Evolutionary conservation across 1,140 invertebrate genomes (phyloP).

Genomic region (Cyclargus thomasi): DNA sequence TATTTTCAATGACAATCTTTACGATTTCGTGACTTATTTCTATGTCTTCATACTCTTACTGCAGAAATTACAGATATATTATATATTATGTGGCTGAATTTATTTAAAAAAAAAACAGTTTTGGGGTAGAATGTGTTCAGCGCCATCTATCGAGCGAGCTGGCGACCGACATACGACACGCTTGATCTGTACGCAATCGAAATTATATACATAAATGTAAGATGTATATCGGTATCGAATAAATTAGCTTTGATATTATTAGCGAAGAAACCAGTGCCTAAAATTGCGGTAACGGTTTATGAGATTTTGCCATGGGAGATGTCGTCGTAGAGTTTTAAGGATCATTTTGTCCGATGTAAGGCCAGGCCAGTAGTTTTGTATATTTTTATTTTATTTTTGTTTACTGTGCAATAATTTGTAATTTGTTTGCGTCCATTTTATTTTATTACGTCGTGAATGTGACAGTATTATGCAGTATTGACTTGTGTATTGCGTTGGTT

Average conservation of each 20-base stretch:
- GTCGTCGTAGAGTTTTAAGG: slow-evolving; percentile 30
- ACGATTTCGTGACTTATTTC: background rate
- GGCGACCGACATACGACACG: slow-evolving; percentile 13
- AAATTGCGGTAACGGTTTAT: slow-evolving; percentile 42
- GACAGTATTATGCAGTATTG: slow-evolving; percentile 66
- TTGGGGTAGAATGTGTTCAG: background rate
- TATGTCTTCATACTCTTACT: background rate
- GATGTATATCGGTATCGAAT: slow-evolving; percentile 50
- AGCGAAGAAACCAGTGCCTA: slow-evolving; percentile 64
- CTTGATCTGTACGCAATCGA: slow-evolving; percentile 26
- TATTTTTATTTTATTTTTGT: slow-evolving; percentile 40
- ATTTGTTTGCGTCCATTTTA: slow-evolving; percentile 67
- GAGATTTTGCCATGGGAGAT: slow-evolving; percentile 39
- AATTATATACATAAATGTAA: slow-evolving; percentile 40
- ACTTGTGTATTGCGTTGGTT: slow-evolving; percentile 33
- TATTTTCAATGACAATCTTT: background rate
- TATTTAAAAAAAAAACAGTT: background rate
- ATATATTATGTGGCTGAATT: no score
- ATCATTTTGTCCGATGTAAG: slow-evolving; percentile 29
- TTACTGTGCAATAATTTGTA: slow-evolving; percentile 63
- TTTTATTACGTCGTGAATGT: slow-evolving; percentile 57
- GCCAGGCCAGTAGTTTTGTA: slow-evolving; percentile 45
- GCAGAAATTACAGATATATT: background rate
- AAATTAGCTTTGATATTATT: slow-evolving; percentile 68
- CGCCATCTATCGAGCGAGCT: background rate